Evolutionary conservation across 2,113 vertebrate species (phyloP), one percentile per base, ranked within the genome.

Genomic region (Galemys pyrenaicus): DNA sequence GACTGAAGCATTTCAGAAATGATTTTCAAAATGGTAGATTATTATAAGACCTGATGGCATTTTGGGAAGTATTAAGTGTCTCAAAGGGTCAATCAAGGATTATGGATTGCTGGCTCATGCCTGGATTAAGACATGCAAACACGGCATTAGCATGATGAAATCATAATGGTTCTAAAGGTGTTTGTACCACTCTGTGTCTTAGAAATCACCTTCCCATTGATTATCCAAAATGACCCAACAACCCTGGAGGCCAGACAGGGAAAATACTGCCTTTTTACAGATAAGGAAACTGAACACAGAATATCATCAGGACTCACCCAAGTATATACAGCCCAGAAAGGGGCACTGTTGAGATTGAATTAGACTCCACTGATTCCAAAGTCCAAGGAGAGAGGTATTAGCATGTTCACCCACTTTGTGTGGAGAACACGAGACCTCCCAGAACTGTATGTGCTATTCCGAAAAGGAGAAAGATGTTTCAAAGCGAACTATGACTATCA

Each of bases 1-100:
- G 54, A 64, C 26, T 49, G 62, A 87, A 89, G n/a, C 19, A 58
- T 83, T 78, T 94, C 41, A 62, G 46, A 88, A 91, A 89, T 80
- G 9, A 1, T 93, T 85, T 85, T 67, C 17, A 65, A 58, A 93
- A 77, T 39, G 54, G 12, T 83, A 84, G 75, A 80, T 94, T 65
- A 64, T 84, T 62, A 35, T 1, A 79, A 67, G 13, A 82, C 11
- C 24, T 44, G 10, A 41, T 88, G 68, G 49, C 39, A 58, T 81
- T 95, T 95, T 65, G 26, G 74, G 79, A 70, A 92, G 41, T 92
- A 37, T 11, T 80, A 60, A 87, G 37, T 70, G 26, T 6, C 35
- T 78, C 58, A 73, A 74, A 96, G 41, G 79, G 19, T 35, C 70
- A 89, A 44, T 30, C 41, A 81, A 84, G 16, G 51, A 89, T 89